A percentile compares a stretch with the other conserved stretches of the same genome.
phyloP scores from a whole-genome alignment of 30 jellyfish, hydroid and myxozoan species.

The Catostylus mosaicus region DNA sequence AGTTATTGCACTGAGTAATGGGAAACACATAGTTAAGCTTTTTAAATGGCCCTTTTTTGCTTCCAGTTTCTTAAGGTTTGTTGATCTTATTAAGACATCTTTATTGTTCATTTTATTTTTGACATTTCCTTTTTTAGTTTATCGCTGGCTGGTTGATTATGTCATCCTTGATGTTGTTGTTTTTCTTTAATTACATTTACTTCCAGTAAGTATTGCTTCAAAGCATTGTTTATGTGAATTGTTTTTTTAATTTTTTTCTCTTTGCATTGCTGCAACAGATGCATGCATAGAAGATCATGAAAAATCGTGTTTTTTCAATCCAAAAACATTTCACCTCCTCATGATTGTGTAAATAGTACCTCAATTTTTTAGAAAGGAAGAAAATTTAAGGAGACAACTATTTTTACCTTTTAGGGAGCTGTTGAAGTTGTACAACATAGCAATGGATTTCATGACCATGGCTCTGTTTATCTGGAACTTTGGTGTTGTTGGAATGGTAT shows the following conservation, averaged over 20 bases:
- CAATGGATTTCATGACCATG: slow-evolving; percentile 98
- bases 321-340: no score
- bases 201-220: slow-evolving; percentile 72
- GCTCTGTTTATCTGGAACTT: slow-evolving; percentile 92
- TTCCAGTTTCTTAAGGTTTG: no score
- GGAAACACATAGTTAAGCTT: no score
- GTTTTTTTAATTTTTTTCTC: background rate
- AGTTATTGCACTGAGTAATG: no score
- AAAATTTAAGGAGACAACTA: background rate
- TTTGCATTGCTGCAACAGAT: background rate
- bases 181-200: slow-evolving; percentile 89
- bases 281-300: background rate
- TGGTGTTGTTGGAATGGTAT: slow-evolving; percentile 98
- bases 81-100: no score
- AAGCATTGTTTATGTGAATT: background rate
- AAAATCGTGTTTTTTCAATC: no score
- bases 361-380: slow-evolving; percentile 6
- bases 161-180: slow-evolving; percentile 94
- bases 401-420: slow-evolving; percentile 73
- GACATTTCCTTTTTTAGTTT: slow-evolving; percentile 63
- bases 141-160: slow-evolving; percentile 95
- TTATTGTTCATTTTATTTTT: no score
- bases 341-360: no score
- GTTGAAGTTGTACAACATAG: slow-evolving; percentile 86
- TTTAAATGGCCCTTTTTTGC: no score